These are phyloP conservation scores for Pachycephus smyrnensis DNA, from an alignment of 2,888 invertebrate species.

Conservation along the genomic window DNA sequence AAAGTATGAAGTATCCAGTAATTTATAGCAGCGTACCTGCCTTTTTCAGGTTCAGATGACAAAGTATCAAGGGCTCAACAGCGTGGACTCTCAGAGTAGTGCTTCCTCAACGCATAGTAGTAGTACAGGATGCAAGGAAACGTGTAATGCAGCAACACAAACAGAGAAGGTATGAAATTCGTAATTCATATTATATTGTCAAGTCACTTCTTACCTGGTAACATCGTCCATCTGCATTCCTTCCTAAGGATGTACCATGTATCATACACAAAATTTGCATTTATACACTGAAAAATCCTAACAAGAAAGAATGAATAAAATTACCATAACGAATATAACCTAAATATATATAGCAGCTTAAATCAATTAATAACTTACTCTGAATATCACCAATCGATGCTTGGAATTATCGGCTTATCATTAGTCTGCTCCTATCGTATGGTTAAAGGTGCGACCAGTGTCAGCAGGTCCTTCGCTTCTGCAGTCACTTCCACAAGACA, in stretches of 20 bases:
- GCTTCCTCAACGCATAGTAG: slow-evolving; percentile 62
- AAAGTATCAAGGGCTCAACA: slow-evolving; percentile 56
- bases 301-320: neutral
- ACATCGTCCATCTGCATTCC: neutral
- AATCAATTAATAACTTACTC: neutral
- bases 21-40: slow-evolving; percentile 1
- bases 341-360: neutral
- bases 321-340: neutral
- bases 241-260: neutral
- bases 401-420: neutral
- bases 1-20: neutral
- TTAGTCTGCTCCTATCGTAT: neutral
- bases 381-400: neutral
- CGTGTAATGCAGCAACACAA: slow-evolving; percentile 86
- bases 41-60: slow-evolving; percentile 53
- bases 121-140: slow-evolving; percentile 69
- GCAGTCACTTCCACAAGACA: slow-evolving; percentile 69
- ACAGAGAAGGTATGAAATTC: slow-evolving; percentile 79
- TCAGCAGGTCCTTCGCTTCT: slow-evolving; percentile 72
- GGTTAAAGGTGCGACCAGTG: slow-evolving; percentile 70
- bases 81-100: slow-evolving; percentile 45
- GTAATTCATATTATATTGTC: slow-evolving; percentile 9
- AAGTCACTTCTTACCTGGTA: neutral
- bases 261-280: neutral
- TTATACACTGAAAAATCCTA: neutral